phyloP scores from a whole-genome alignment of 2,888 invertebrate genomes.

The Lepidochitona cinerea region DNA sequence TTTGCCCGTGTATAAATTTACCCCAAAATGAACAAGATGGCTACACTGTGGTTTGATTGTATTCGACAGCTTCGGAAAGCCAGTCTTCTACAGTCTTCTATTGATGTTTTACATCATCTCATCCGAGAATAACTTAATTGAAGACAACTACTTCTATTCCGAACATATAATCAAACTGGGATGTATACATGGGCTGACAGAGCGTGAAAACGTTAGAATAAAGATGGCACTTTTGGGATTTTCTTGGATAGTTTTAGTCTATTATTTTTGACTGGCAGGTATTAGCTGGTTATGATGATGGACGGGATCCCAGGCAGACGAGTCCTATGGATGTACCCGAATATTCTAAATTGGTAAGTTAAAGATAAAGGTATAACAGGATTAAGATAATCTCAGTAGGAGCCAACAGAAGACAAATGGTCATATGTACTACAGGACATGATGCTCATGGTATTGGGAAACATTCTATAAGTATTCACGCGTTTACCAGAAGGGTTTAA shows the following conservation, averaged over 20 bases:
- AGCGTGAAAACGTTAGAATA: neutral
- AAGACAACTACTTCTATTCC: too few relatives aligned
- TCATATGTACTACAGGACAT: too few relatives aligned
- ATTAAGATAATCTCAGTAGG: too few relatives aligned
- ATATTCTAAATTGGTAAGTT: slow-evolving; percentile 43
- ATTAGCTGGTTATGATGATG: slow-evolving; percentile 58
- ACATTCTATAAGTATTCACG: neutral
- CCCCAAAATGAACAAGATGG: too few relatives aligned
- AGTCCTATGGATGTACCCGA: slow-evolving; percentile 33
- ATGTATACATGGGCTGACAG: too few relatives aligned
- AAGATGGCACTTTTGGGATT: neutral
- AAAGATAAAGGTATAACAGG: too few relatives aligned
- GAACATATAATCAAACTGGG: too few relatives aligned
- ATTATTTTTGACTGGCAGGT: slow-evolving; percentile 34
- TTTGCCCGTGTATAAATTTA: too few relatives aligned
- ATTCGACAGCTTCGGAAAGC: neutral
- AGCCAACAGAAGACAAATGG: too few relatives aligned
- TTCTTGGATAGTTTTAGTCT: neutral
- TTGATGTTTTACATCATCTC: too few relatives aligned
- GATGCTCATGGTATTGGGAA: neutral
- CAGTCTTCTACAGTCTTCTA: neutral
- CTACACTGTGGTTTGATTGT: neutral
- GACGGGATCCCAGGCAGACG: slow-evolving; percentile 49
- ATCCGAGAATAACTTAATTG: too few relatives aligned
- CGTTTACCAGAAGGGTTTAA: neutral